Conservation (phyloP, 2,797 vertebrate genomes). For the Lacerta viridis region DNA sequence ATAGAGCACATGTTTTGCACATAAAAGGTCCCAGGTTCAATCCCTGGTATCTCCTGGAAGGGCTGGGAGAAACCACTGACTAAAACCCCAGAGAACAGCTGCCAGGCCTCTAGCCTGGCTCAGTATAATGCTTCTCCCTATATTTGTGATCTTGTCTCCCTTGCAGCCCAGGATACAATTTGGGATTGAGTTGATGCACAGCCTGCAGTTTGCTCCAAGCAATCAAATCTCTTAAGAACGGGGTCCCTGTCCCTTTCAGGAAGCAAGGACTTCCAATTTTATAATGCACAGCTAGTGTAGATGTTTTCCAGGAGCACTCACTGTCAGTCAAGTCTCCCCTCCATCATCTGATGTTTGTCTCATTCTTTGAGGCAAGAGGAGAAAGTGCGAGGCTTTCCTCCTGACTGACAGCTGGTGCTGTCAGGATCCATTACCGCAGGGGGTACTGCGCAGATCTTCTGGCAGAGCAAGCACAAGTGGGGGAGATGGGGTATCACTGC, state of each 20-base stretch:
- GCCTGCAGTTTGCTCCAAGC: background rate
- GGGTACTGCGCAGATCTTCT: conserved; percentile 60
- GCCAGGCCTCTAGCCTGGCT: too few species aligned
- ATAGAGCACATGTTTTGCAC: too few species aligned
- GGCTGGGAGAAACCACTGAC: too few species aligned
- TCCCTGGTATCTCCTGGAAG: too few species aligned
- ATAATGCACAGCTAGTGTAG: background rate
- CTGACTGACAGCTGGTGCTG: conserved; percentile 72
- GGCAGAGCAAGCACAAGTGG: conserved; percentile 46
- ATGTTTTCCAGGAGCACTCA: background rate
- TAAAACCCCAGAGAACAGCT: too few species aligned
- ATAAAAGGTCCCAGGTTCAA: too few species aligned
- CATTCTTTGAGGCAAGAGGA: background rate
- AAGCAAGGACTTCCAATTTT: background rate
- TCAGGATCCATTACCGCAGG: conserved; percentile 59
- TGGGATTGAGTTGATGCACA: background rate
- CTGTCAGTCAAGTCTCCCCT: background rate
- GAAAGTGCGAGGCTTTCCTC: conserved; percentile 42
- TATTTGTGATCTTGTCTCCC: too few species aligned
- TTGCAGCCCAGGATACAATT: too few species aligned
- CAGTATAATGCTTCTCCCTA: too few species aligned
- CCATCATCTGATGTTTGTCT: conserved; percentile 19
- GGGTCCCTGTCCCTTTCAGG: background rate
- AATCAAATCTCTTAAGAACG: background rate
- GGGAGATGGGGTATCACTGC: conserved; percentile 35